Percentiles rank a stretch among this genome's conserved stretches.
Conservation (phyloP, 2,888 invertebrate genomes). For the Sinopyrophorus schimmeli region DNA sequence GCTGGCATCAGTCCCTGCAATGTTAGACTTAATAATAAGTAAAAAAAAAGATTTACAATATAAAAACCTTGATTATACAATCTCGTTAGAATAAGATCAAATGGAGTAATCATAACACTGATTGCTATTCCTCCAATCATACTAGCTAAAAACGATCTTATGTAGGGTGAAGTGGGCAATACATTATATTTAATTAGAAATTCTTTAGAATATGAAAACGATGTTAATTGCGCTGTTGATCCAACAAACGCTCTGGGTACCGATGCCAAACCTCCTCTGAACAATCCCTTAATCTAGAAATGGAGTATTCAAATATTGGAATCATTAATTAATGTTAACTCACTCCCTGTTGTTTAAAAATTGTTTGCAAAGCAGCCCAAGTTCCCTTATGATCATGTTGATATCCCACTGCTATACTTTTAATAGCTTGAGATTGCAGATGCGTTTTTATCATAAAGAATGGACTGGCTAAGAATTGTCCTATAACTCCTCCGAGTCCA, state of each 20-base stretch:
- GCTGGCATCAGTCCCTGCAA: conserved; percentile 62
- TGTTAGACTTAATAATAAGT: conserved; percentile 11
- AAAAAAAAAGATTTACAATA: conserved; percentile 2
- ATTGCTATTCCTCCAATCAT: conserved; percentile 77
- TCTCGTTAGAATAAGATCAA: conserved; percentile 85
- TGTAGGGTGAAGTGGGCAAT: conserved; percentile 56
- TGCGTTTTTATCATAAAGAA: conserved; percentile 84
- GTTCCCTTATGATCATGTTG: conserved; percentile 74
- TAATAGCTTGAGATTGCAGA: conserved; percentile 73
- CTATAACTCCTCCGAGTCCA: conserved; percentile 67
- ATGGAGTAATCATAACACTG: conserved; percentile 78
- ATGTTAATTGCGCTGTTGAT: conserved; percentile 80
- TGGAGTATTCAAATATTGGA: neutral
- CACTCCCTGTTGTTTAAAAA: conserved; percentile 60
- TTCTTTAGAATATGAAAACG: conserved; percentile 70
- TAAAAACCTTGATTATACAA: conserved; percentile 81
- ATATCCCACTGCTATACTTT: conserved; percentile 80
- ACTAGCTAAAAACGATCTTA: conserved; percentile 69
- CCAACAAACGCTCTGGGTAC: conserved; percentile 78
- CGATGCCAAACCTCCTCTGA: conserved; percentile 75
- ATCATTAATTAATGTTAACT: conserved; percentile 28
- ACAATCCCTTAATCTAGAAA: conserved; percentile 63
- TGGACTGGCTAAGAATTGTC: conserved; percentile 74
- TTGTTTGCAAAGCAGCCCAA: conserved; percentile 57
- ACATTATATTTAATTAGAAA: conserved; percentile 50